phyloP scores from a whole-genome alignment of 2,797 vertebrate genomes.

The Nyctalus aviator region DNA sequence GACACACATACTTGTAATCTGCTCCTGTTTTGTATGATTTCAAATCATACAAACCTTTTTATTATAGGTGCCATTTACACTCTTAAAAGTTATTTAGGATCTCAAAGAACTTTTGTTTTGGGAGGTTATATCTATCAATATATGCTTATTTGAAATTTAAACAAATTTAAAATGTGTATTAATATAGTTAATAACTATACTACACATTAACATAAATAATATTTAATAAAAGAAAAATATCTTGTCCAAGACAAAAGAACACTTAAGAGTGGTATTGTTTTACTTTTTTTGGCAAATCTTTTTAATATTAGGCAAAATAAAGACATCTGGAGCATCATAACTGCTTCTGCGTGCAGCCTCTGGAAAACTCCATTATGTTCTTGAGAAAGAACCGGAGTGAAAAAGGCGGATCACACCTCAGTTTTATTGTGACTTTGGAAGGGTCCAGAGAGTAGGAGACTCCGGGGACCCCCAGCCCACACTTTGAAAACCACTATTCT shows the following conservation, averaged over 20 bases:
- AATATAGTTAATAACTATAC: no score
- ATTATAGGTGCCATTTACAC: background rate
- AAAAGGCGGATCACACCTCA: background rate
- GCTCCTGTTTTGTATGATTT: background rate
- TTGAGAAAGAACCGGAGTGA: background rate
- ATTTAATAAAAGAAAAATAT: constrained; percentile 13
- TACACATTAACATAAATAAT: no score
- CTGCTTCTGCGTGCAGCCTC: background rate
- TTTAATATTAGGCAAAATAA: background rate
- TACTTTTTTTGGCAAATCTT: background rate
- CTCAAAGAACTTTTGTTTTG: background rate
- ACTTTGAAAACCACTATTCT: background rate
- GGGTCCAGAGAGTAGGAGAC: background rate
- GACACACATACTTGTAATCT: background rate
- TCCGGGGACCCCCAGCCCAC: background rate
- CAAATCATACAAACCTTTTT: background rate
- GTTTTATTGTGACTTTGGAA: background rate
- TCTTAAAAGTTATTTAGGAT: background rate
- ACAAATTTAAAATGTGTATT: no score
- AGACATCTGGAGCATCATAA: background rate
- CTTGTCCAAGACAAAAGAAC: background rate
- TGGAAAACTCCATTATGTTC: background rate
- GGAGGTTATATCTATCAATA: background rate
- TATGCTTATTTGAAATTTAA: constrained; percentile 43
- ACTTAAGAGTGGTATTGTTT: background rate